Evolutionary conservation across 1,140 invertebrate species (phyloP).

Genomic region (Leptestheria dahalacensis): DNA sequence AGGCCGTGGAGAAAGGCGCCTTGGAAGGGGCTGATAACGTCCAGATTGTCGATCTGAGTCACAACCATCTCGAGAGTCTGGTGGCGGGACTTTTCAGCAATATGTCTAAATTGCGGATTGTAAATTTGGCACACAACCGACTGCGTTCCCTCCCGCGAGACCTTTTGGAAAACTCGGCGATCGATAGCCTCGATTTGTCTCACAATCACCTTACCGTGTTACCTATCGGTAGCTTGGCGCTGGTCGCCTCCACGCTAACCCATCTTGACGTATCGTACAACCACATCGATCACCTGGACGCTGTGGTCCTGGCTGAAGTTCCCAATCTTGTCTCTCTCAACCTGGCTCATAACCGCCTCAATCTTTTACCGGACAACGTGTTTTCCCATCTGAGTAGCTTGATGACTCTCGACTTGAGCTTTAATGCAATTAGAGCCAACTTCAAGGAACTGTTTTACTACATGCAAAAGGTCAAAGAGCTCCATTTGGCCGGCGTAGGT

Average conservation of each 20-base stretch:
- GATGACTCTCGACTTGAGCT: conserved; percentile 58
- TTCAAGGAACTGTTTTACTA: conserved; percentile 81
- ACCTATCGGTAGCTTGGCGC: conserved; percentile 22
- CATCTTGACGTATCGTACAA: conserved; percentile 59
- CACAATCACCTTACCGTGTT: conserved; percentile 60
- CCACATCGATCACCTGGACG: conserved; percentile 69
- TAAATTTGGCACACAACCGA: conserved; percentile 60
- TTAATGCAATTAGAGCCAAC: conserved; percentile 65
- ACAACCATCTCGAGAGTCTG: conserved; percentile 57
- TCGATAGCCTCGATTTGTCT: conserved; percentile 64
- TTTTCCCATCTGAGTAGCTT: conserved; percentile 65
- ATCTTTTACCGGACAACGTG: conserved; percentile 71
- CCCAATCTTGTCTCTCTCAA: conserved; percentile 55
- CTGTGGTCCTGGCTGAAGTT: conserved; percentile 66
- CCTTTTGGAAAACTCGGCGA: conserved; percentile 55
- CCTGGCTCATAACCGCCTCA: conserved; percentile 62
- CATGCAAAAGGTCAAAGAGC: conserved; percentile 55
- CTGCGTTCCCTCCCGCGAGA: conserved; percentile 58
- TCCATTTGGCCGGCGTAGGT: conserved; percentile 56
- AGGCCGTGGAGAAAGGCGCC: conserved; percentile 47
- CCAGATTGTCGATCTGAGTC: conserved; percentile 60
- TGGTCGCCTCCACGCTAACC: conserved; percentile 18
- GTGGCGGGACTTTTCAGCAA: conserved; percentile 69
- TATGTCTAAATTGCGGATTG: conserved; percentile 50
- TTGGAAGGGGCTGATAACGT: conserved; percentile 44